A percentile compares a stretch with the other conserved stretches of the same genome.
Evolutionary conservation across 2,888 invertebrate genomes (phyloP).

Genomic region (Choreutis nemorana): DNA sequence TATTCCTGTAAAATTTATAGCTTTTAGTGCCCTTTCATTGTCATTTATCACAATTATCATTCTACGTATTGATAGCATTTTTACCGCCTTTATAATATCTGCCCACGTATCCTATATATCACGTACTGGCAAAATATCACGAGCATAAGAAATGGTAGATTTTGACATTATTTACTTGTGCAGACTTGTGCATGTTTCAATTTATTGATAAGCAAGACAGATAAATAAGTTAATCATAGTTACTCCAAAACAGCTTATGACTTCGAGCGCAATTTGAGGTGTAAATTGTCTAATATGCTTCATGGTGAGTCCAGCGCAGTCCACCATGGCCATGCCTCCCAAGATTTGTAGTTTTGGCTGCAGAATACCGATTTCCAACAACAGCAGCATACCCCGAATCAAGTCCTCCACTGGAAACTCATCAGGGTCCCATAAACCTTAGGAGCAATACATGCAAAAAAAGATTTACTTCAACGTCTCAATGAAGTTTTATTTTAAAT

Average conservation of each 20-base stretch:
- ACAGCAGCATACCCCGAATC: constrained; percentile 71
- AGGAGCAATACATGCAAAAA: background rate
- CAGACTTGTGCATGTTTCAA: no score
- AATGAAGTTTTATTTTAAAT: no score
- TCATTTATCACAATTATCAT: background rate
- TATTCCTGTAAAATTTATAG: no score
- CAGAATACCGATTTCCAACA: constrained; percentile 77
- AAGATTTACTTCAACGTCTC: no score
- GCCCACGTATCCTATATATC: no score
- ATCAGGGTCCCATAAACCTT: constrained; percentile 77
- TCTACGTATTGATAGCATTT: background rate
- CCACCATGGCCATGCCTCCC: constrained; percentile 77
- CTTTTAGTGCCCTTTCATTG: no score
- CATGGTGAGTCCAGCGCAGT: constrained; percentile 73
- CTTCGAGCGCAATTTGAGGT: constrained; percentile 70
- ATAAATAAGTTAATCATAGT: constrained; percentile 17
- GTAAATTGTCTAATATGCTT: constrained; percentile 75
- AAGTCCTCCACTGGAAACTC: constrained; percentile 71
- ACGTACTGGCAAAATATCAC: no score
- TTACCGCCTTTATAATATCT: no score
- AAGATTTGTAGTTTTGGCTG: constrained; percentile 79
- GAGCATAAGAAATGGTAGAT: no score
- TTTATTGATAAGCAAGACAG: no score
- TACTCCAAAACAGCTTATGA: constrained; percentile 75
- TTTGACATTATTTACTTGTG: no score